Conservation (phyloP, 1,140 invertebrate species). For the Aplysia californica region DNA sequence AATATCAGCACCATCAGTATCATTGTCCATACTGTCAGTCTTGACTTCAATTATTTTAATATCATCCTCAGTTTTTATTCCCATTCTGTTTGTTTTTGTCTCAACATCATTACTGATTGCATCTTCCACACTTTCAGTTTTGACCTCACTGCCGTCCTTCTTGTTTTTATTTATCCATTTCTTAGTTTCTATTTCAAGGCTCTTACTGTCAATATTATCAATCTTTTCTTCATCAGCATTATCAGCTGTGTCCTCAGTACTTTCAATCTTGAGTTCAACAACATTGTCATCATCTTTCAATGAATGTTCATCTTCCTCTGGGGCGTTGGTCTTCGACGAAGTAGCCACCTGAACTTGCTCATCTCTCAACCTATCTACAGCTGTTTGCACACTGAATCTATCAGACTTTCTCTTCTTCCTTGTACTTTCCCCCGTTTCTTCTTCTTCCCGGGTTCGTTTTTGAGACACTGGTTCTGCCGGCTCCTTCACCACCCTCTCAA, state of each 20-base stretch:
- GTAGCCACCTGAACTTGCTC: not conserved
- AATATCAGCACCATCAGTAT: too few species aligned
- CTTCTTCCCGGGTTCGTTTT: too few species aligned
- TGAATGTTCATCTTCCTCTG: not conserved
- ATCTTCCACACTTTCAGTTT: not conserved
- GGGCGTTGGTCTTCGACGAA: not conserved
- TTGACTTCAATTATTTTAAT: not conserved
- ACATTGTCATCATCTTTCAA: not conserved
- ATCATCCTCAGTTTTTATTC: constrained; percentile 30
- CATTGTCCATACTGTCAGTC: too few species aligned
- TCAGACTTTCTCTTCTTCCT: too few species aligned
- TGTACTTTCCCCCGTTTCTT: too few species aligned
- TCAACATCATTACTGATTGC: not conserved
- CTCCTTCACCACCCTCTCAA: too few species aligned
- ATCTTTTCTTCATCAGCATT: not conserved
- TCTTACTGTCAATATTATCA: not conserved
- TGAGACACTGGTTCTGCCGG: too few species aligned
- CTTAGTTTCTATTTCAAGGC: not conserved
- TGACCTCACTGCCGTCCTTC: constrained; percentile 12
- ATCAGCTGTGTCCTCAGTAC: not conserved
- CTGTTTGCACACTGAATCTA: too few species aligned
- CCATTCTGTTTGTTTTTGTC: not conserved
- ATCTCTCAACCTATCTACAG: too few species aligned
- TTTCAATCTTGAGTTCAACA: not conserved
- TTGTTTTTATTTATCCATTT: constrained; percentile 1